Evolutionary conservation across 2,888 invertebrate genomes (phyloP).

Genomic region (Ferdinandea cuprea): DNA sequence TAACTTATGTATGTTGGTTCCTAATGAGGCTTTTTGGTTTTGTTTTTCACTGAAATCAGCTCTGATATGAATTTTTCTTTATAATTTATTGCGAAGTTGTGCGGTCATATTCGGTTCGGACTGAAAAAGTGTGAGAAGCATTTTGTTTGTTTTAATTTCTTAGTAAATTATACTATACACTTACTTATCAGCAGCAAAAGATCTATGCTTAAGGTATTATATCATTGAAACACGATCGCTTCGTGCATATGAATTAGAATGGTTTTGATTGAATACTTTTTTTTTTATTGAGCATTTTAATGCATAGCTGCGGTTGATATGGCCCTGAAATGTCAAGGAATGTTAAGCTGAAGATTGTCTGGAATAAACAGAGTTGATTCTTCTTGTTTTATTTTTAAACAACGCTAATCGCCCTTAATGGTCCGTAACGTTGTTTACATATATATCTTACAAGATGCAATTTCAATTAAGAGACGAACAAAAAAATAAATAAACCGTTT

Average conservation of each 20-base stretch:
- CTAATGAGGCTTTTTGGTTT: background rate
- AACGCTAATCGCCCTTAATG: background rate
- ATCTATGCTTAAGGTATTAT: background rate
- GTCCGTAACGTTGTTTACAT: background rate
- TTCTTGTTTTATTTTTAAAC: constrained; percentile 12
- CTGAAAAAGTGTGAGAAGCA: constrained; percentile 18
- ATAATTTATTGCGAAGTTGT: constrained; percentile 22
- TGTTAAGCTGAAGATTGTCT: background rate
- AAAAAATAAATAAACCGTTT: too few relatives aligned
- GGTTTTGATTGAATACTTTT: background rate
- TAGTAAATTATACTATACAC: background rate
- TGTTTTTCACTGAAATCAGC: constrained; percentile 5
- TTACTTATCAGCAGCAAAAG: background rate
- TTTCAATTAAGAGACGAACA: background rate
- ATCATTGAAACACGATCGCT: background rate
- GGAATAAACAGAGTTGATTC: background rate
- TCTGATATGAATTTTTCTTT: background rate
- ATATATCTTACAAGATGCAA: constrained; percentile 1
- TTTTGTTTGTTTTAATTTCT: background rate
- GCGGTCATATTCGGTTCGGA: constrained; percentile 21
- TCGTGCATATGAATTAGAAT: background rate
- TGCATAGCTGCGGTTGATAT: background rate
- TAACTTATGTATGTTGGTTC: background rate
- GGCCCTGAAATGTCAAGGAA: background rate
- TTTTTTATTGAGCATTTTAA: background rate